Evolutionary conservation across 2,888 invertebrate genomes (phyloP).

Genomic region (Apomyelois bistriatella): DNA sequence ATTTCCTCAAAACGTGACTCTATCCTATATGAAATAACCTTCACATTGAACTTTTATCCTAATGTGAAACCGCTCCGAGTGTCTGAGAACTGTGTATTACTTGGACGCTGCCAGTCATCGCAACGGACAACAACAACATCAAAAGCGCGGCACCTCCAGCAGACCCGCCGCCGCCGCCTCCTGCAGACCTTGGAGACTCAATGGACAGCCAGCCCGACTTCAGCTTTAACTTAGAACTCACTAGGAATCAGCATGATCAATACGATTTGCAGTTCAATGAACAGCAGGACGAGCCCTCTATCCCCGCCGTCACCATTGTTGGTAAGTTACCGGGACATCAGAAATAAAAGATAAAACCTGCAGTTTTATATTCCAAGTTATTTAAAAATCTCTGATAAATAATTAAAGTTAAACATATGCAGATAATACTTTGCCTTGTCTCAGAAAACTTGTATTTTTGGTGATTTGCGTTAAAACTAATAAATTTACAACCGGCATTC

Average conservation of each 20-base stretch:
- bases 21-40: neutral
- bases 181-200: conserved; percentile 51
- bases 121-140: conserved; percentile 56
- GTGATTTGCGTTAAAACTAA: too few species aligned
- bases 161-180: conserved; percentile 77
- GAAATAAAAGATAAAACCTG: neutral
- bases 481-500: too few species aligned
- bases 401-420: too few species aligned
- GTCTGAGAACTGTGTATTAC: conserved; percentile 24
- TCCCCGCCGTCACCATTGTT: conserved; percentile 63
- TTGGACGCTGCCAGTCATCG: conserved; percentile 63
- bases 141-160: conserved; percentile 67
- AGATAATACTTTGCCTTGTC: too few species aligned
- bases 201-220: conserved; percentile 68
- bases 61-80: conserved; percentile 3
- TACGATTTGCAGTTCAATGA: conserved; percentile 85
- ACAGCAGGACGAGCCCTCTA: conserved; percentile 25
- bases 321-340: conserved; percentile 47
- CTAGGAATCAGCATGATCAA: conserved; percentile 85
- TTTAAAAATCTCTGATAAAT: too few species aligned
- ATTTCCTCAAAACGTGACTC: too few species aligned
- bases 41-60: neutral
- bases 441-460: too few species aligned
- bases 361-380: too few species aligned
- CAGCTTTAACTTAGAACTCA: conserved; percentile 86